Percentiles rank a stretch among this genome's conserved stretches.
Evolutionary conservation across 1,140 invertebrate genomes (phyloP).

Genomic region (Drosophila obscura): DNA sequence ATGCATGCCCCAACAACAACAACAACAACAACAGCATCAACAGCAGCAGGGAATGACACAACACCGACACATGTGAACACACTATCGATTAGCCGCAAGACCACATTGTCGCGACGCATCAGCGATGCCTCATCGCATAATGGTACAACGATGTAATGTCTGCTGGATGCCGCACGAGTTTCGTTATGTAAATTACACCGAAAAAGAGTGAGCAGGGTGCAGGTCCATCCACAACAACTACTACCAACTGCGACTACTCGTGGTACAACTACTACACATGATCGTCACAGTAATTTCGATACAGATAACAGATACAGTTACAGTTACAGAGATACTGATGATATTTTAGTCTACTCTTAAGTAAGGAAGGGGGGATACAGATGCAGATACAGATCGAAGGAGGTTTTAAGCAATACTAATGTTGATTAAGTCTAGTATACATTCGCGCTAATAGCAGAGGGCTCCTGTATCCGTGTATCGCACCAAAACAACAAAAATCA

Average conservation of each 20-base stretch:
- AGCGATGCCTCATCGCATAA: constrained; percentile 86
- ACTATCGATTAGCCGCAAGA: constrained; percentile 84
- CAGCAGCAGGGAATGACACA: constrained; percentile 9
- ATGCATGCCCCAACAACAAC: constrained; percentile 89
- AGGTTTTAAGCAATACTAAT: too few species aligned
- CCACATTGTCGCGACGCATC: constrained; percentile 86
- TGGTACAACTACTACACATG: too few species aligned
- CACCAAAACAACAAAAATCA: too few species aligned
- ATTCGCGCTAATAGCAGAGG: too few species aligned
- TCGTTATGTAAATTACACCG: constrained; percentile 56
- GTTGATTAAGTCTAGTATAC: too few species aligned
- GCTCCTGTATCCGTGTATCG: too few species aligned
- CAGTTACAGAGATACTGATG: too few species aligned
- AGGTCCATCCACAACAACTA: constrained; percentile 17
- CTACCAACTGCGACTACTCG: not conserved
- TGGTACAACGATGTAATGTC: constrained; percentile 71
- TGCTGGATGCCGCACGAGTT: constrained; percentile 26
- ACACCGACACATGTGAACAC: constrained; percentile 57
- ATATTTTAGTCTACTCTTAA: too few species aligned
- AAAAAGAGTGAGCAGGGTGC: constrained; percentile 15
- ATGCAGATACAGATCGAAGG: too few species aligned
- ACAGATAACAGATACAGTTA: too few species aligned
- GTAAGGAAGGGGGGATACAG: too few species aligned
- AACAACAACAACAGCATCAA: constrained; percentile 38
- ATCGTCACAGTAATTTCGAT: too few species aligned